Evolutionary conservation across 2,888 invertebrate species (phyloP), one percentile per base, ranked within the genome.

Genomic region (Ochropleura leucogaster): DNA sequence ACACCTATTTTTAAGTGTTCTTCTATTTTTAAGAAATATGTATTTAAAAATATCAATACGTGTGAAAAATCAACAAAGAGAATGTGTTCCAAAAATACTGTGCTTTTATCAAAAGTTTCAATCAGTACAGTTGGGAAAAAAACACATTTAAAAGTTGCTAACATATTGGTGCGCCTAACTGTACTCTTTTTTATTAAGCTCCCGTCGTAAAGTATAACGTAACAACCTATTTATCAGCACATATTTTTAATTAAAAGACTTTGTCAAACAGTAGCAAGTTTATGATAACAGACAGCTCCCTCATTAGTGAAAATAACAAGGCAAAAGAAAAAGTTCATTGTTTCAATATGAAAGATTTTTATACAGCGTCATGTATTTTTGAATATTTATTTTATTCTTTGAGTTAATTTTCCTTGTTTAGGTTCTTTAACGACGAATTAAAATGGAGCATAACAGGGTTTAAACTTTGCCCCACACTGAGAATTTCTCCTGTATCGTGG

Each of bases 251-350:
- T 14, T 20, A 68, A 42, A 62, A 49, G 30, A 57, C 49, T 57
- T n/a, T 55, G n/a, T 49, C 55, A 20, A 59, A 74, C 64, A 14
- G 20, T 49, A 44, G 30, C 42, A 44, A 16, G 42, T 65, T 65
- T 74, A 30, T 49, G 42, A 30, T 57, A 75, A 75, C 44, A 44
- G 57, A 49, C 74, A 74, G 44, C 8, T 65, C 53, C 42, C 64
- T 74, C 75, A 75, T 74, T 74, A 75, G 74, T 20, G 74, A 74
- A 75, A 75, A 73, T 73, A 73, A 73, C 57, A 57, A 75, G 76
- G 9, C n/a, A 12, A 9, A 18, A 49, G 12, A 42, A 57, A 68
- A 57, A 44, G 6, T 57, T 55, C 18, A 16, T 44, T 49, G 30
- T 55, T 64, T 57, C 49, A 44, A 18, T 16, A n/a, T 12, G 55